Percentiles rank a stretch among this genome's conserved stretches.
Conservation (phyloP, 2,113 vertebrate genomes). For the Myotis lucifugus region DNA sequence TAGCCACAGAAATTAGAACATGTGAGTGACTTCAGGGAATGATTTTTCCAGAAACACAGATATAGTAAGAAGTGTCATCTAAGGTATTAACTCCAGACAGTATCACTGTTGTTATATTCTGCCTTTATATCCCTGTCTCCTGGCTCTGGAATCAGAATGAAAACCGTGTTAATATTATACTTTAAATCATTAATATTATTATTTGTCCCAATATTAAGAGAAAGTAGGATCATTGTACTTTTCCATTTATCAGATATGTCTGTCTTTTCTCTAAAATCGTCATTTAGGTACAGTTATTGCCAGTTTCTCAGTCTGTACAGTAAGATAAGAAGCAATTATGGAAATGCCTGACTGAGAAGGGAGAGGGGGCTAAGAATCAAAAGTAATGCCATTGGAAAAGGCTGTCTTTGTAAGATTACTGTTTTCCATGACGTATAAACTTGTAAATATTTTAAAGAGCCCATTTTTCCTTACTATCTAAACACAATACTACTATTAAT, state of each 20-base stretch:
- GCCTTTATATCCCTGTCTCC: not conserved
- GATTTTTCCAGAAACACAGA: not conserved
- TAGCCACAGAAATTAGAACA: not conserved
- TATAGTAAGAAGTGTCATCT: not conserved
- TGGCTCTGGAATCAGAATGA: not conserved
- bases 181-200: constrained; percentile 7
- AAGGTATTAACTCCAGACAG: not conserved
- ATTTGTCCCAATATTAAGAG: not conserved
- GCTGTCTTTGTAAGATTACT: not conserved
- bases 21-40: not conserved
- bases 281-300: not conserved
- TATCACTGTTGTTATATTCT: not conserved
- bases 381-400: not conserved
- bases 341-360: not conserved
- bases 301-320: not conserved
- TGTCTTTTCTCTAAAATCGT: not conserved
- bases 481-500: constrained; percentile 3
- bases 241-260: not conserved
- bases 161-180: not conserved
- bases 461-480: not conserved
- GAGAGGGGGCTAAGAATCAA: not conserved
- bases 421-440: not conserved
- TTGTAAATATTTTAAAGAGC: constrained; percentile 55
- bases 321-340: constrained; percentile 20
- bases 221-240: not conserved